phyloP scores from a whole-genome alignment of 2,888 invertebrate genomes.

The Nephrocerus scutellatus region DNA sequence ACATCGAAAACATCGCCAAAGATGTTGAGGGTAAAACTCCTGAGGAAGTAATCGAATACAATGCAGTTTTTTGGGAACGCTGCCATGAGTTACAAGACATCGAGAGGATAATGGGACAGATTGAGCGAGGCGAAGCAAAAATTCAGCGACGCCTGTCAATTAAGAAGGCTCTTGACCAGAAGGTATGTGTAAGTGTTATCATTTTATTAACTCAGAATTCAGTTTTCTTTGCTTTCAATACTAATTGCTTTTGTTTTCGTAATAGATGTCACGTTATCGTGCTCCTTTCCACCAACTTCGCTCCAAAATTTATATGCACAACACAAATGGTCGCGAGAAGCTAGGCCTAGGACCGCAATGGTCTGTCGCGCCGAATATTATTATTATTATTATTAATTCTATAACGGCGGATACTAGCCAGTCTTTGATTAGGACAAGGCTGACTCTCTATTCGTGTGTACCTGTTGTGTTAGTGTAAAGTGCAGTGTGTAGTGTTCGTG shows the following conservation, averaged over 20 bases:
- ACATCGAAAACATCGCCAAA: slow-evolving; percentile 94
- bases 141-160: slow-evolving; percentile 82
- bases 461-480: too few relatives aligned
- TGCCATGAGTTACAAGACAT: slow-evolving; percentile 95
- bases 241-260: slow-evolving; percentile 1
- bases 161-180: slow-evolving; percentile 58
- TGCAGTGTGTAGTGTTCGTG: too few relatives aligned
- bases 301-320: too few relatives aligned
- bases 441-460: too few relatives aligned
- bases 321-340: too few relatives aligned
- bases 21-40: slow-evolving; percentile 96
- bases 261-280: slow-evolving; percentile 69
- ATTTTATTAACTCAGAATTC: neutral
- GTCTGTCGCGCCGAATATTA: too few relatives aligned
- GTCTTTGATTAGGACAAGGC: too few relatives aligned
- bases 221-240: neutral
- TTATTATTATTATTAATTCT: too few relatives aligned
- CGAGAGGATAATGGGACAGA: slow-evolving; percentile 96
- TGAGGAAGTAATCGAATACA: slow-evolving; percentile 95
- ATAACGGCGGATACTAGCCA: too few relatives aligned
- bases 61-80: slow-evolving; percentile 96
- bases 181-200: slow-evolving; percentile 37
- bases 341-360: too few relatives aligned
- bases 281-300: slow-evolving; percentile 98
- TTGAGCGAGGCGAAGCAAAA: slow-evolving; percentile 94